A percentile compares a stretch with the other conserved stretches of the same genome.
phyloP scores from a whole-genome alignment of 1,140 invertebrate genomes.

The Drosophila mojavensis region DNA sequence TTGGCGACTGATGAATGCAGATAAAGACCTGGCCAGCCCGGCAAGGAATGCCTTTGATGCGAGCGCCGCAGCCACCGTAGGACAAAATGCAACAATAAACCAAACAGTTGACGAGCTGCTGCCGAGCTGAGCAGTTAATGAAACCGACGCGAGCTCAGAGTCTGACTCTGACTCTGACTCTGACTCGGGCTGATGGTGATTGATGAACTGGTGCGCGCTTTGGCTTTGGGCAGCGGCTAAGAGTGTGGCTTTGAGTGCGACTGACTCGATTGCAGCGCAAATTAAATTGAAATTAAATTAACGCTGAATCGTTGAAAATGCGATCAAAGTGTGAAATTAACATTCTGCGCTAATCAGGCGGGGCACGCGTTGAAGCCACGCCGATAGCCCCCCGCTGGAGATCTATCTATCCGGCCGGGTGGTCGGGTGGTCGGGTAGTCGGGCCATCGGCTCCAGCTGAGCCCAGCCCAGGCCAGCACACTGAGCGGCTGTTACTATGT shows the following conservation, averaged over 20 bases:
- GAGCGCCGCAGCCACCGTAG: constrained; percentile 50
- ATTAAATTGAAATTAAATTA: constrained; percentile 81
- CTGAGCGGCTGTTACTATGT: constrained; percentile 5
- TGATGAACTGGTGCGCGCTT: constrained; percentile 55
- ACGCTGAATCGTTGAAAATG: constrained; percentile 68
- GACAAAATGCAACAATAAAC: constrained; percentile 75
- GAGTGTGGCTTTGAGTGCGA: constrained; percentile 10
- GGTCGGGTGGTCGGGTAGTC: background rate
- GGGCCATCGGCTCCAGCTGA: constrained; percentile 11
- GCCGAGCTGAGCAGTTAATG: constrained; percentile 26
- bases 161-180: background rate
- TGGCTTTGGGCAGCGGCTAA: background rate
- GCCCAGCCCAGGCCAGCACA: constrained; percentile 11
- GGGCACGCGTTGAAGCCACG: constrained; percentile 58
- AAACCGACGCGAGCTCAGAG: constrained; percentile 12
- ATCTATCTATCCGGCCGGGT: background rate
- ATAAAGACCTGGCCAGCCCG: constrained; percentile 48
- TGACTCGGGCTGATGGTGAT: constrained; percentile 46
- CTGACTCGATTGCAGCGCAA: constrained; percentile 36
- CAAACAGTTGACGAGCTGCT: constrained; percentile 69
- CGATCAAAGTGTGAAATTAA: constrained; percentile 80
- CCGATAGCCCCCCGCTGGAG: constrained; percentile 19
- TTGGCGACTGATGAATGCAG: constrained; percentile 79
- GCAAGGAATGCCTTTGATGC: constrained; percentile 72
- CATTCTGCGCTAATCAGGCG: constrained; percentile 75